Evolutionary conservation across 2,888 invertebrate species (phyloP).

Genomic region (Lasioglossum figueresi): DNA sequence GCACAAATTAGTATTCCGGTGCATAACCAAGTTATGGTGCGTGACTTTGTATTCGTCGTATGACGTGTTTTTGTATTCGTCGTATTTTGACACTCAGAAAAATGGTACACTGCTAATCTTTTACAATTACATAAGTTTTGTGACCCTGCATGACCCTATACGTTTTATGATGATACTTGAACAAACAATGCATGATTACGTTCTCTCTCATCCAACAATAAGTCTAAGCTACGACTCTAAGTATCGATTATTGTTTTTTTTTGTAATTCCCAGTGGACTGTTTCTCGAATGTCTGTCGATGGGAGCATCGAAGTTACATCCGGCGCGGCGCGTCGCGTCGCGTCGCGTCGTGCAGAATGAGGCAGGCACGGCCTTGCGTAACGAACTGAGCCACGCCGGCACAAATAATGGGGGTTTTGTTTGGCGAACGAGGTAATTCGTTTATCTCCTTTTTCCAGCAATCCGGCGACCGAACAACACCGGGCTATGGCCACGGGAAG

Average conservation of each 20-base stretch:
- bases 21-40: background rate
- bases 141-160: too few relatives aligned
- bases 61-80: too few relatives aligned
- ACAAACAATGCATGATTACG: background rate
- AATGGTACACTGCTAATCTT: background rate
- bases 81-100: background rate
- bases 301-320: conserved; percentile 40
- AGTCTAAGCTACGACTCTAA: too few relatives aligned
- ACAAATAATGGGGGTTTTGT: conserved; percentile 73
- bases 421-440: conserved; percentile 70
- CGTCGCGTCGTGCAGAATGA: conserved; percentile 55
- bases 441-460: conserved; percentile 72
- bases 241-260: background rate
- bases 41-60: too few relatives aligned
- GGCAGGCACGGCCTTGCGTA: conserved; percentile 70
- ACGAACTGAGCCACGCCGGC: conserved; percentile 71
- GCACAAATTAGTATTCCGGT: background rate
- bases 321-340: background rate
- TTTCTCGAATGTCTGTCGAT: conserved; percentile 43
- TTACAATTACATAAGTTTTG: background rate
- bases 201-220: background rate
- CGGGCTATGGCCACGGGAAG: conserved; percentile 34
- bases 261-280: conserved; percentile 26
- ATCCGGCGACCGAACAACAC: conserved; percentile 54
- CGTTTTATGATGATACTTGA: too few relatives aligned